Evolutionary conservation across 2,797 vertebrate genomes (phyloP).

Genomic region (Odontamblyopus rebecca): DNA sequence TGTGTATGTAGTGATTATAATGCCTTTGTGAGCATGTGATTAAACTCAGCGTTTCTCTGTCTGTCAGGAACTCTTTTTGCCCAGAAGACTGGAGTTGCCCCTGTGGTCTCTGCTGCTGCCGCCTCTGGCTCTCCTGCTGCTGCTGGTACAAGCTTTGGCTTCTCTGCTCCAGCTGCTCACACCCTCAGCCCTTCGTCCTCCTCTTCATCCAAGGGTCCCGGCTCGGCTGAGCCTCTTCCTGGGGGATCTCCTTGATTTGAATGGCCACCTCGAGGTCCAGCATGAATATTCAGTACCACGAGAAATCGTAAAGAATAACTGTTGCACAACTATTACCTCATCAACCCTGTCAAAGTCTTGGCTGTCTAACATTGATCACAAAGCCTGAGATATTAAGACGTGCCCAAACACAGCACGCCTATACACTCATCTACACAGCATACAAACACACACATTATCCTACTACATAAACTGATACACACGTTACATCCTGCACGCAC

Average conservation of each 20-base stretch:
- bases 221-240: slow-evolving; percentile 87
- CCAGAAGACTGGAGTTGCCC: slow-evolving; percentile 84
- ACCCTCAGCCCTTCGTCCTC: slow-evolving; percentile 83
- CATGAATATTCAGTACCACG: slow-evolving; percentile 66
- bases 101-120: slow-evolving; percentile 50
- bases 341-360: slow-evolving; percentile 71
- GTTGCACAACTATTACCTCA: slow-evolving; percentile 84
- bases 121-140: slow-evolving; percentile 72
- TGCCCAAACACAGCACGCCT: slow-evolving; percentile 54
- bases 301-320: slow-evolving; percentile 68
- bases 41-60: background rate
- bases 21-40: background rate
- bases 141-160: slow-evolving; percentile 77
- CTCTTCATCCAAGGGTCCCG: slow-evolving; percentile 88
- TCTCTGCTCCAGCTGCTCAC: slow-evolving; percentile 72
- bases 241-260: slow-evolving; percentile 86
- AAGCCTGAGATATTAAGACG: slow-evolving; percentile 56
- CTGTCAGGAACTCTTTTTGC: slow-evolving; percentile 90
- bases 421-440: slow-evolving; percentile 54
- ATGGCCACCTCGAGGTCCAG: slow-evolving; percentile 52
- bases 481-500: slow-evolving; percentile 12
- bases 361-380: slow-evolving; percentile 69
- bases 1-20: background rate
- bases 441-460: slow-evolving; percentile 36
- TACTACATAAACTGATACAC: slow-evolving; percentile 19